Evolutionary conservation across 2,888 invertebrate species (phyloP).

Genomic region (Tachina lurida): DNA sequence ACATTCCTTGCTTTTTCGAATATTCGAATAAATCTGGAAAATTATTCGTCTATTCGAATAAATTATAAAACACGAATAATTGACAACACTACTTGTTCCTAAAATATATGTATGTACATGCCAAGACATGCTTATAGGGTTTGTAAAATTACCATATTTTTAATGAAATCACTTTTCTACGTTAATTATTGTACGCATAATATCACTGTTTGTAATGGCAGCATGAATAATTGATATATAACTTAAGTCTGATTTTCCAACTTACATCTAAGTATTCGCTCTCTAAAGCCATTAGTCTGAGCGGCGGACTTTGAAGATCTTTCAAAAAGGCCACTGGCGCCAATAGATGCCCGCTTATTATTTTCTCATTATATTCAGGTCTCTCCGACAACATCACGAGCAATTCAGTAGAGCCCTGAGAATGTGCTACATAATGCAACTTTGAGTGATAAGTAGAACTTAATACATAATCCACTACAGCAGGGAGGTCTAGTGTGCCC

Average conservation of each 20-base stretch:
- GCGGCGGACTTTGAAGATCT: constrained; percentile 77
- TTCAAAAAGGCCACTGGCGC: constrained; percentile 79
- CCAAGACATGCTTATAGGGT: too few relatives aligned
- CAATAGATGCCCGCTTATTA: constrained; percentile 76
- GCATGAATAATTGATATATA: neutral
- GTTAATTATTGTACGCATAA: too few relatives aligned
- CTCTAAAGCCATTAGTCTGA: constrained; percentile 76
- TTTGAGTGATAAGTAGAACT: constrained; percentile 75
- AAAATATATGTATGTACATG: too few relatives aligned
- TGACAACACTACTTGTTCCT: too few relatives aligned
- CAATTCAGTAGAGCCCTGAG: constrained; percentile 79
- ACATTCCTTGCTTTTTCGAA: too few relatives aligned
- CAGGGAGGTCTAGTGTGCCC: constrained; percentile 79
- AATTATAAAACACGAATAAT: too few relatives aligned
- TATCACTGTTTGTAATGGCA: neutral
- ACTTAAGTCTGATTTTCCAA: neutral
- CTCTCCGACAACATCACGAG: constrained; percentile 78
- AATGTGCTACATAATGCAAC: constrained; percentile 80
- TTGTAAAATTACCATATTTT: too few relatives aligned
- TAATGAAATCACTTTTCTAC: too few relatives aligned
- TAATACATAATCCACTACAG: constrained; percentile 78
- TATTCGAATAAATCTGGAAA: too few relatives aligned
- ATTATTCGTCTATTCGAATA: too few relatives aligned
- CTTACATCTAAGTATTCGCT: constrained; percentile 76
- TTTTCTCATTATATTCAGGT: constrained; percentile 78